Evolutionary conservation across 2,113 vertebrate genomes (phyloP).

Genomic region (Illadopsis cleaveri): DNA sequence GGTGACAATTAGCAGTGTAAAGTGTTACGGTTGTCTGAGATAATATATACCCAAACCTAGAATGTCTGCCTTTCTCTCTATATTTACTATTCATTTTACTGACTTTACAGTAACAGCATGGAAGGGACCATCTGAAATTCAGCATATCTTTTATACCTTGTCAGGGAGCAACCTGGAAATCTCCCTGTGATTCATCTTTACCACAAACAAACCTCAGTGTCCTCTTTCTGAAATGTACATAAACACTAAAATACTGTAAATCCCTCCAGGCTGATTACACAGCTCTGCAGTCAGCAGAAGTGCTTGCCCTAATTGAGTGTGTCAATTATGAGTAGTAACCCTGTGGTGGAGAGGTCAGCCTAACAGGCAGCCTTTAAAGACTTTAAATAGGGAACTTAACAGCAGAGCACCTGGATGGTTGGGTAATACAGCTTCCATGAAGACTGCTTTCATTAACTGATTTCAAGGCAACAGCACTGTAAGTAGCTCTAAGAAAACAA

Average conservation of each 20-base stretch:
- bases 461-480: constrained; percentile 46
- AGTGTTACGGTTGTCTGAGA: not conserved
- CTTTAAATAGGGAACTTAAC: constrained; percentile 26
- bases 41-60: not conserved
- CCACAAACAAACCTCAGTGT: not conserved
- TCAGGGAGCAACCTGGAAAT: not conserved
- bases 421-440: not conserved
- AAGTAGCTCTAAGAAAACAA: constrained; percentile 35
- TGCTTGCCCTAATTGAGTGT: not conserved
- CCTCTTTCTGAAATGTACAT: not conserved
- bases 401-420: not conserved
- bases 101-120: not conserved
- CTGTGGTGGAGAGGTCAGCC: not conserved
- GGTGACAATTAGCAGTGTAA: not conserved
- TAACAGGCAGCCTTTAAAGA: constrained; percentile 17
- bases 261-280: not conserved
- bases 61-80: not conserved
- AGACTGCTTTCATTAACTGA: constrained; percentile 9
- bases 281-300: not conserved
- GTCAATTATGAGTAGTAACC: not conserved
- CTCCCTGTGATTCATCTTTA: not conserved
- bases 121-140: not conserved
- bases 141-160: not conserved
- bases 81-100: not conserved
- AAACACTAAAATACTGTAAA: not conserved